Conservation (phyloP, 2,797 vertebrate genomes). For the Coregonus sp. region DNA sequence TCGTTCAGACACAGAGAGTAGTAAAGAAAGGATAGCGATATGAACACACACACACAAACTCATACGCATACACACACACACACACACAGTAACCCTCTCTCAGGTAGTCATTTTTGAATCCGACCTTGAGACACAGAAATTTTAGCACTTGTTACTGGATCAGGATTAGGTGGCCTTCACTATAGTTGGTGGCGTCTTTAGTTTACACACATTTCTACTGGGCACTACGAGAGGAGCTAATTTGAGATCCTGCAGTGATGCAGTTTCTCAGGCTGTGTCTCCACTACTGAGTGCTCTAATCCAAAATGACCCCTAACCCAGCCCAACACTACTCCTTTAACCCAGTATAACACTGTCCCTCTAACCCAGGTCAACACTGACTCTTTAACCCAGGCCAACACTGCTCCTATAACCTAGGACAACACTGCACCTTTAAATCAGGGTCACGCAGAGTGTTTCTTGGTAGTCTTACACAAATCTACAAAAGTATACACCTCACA, state of each 20-base stretch:
- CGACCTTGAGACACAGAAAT: slow-evolving; percentile 10
- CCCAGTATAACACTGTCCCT: not conserved
- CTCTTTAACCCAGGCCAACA: not conserved
- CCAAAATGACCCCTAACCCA: not conserved
- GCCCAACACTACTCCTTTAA: not conserved
- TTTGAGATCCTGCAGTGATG: slow-evolving; percentile 61
- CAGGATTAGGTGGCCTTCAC: slow-evolving; percentile 50
- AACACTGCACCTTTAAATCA: not conserved
- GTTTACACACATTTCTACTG: slow-evolving; percentile 65
- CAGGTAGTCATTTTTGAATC: not conserved
- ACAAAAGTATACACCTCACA: too few species aligned
- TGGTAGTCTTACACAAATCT: too few species aligned
- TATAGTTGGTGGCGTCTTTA: slow-evolving; percentile 64
- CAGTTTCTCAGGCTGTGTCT: slow-evolving; percentile 49
- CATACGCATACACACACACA: slow-evolving; percentile 2
- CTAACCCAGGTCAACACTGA: not conserved
- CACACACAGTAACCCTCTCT: not conserved
- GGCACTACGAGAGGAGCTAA: slow-evolving; percentile 51
- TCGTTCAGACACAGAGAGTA: slow-evolving; percentile 15
- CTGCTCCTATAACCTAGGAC: not conserved
- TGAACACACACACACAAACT: slow-evolving; percentile 8
- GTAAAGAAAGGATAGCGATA: not conserved
- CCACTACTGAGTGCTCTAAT: slow-evolving; percentile 11
- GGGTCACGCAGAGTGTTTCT: too few species aligned
- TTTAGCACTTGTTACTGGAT: slow-evolving; percentile 45